These are phyloP conservation scores for Macrotis lagotis DNA, from an alignment of 2,113 vertebrate genomes.

Conservation along the genomic window DNA sequence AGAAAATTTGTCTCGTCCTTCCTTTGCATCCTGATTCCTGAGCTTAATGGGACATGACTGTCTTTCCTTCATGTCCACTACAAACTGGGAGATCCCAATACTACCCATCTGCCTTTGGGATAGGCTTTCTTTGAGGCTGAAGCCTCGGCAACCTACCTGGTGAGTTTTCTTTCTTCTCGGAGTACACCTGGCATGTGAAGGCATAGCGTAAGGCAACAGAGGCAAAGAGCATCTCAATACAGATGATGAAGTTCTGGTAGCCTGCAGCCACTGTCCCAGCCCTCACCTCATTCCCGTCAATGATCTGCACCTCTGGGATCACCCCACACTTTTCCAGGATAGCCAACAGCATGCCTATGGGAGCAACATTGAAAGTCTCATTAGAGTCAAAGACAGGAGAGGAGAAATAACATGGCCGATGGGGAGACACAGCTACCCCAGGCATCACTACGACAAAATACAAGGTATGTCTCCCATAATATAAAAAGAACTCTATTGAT, in stretches of 20 bases:
- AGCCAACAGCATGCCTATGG: conserved; percentile 91
- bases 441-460: not conserved
- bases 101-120: not conserved
- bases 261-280: conserved; percentile 95
- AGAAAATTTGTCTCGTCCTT: not conserved
- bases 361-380: not conserved
- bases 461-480: not conserved
- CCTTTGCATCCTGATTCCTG: too few relatives aligned
- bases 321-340: conserved; percentile 93
- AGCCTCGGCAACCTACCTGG: conserved; percentile 84
- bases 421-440: not conserved
- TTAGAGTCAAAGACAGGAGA: not conserved
- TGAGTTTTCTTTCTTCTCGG: conserved; percentile 89
- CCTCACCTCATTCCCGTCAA: conserved; percentile 88
- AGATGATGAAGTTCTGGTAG: conserved; percentile 98
- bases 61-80: not conserved
- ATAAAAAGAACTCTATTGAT: not conserved
- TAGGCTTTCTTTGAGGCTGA: fast-evolving
- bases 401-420: not conserved
- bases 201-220: conserved; percentile 92
- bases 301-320: conserved; percentile 91
- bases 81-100: not conserved
- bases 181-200: conserved; percentile 92
- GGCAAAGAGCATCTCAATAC: conserved; percentile 96
- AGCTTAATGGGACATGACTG: fast-evolving